Base-by-base conservation (phyloP, 2,888 invertebrate genomes). In the Herminia tarsipennalis region DNA sequence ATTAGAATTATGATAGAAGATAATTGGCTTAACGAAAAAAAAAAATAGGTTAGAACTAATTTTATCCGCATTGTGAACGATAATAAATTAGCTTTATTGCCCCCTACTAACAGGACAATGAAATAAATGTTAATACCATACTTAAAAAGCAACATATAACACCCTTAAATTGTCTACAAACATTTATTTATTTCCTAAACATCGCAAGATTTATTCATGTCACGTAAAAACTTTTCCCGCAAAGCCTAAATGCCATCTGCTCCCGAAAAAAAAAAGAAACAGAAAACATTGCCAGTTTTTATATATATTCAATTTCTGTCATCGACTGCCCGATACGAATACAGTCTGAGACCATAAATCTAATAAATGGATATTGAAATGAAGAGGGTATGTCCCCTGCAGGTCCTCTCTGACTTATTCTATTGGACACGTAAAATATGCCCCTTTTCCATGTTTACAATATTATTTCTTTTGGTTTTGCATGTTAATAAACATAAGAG, bases 281-380 rank as follows among this genome's bases (percentile, higher is more conserved):
- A 47, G 37, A 51, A 59, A 49, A 41, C 24, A 39, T 39, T 47
- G 5, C 13, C 12, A 21, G 47, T 51, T 63, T 66, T 61, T 58
- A 53, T 60, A 54, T 47, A 73, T 73, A 79, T 79, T 79, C 78
- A 76, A 73, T 73, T 76, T 61, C 70, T 73, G 76, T 77, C 80
- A 74, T 70, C 70, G 71, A 61, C 62, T 72, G 69, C 54, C 64
- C 63, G 42, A 53, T 56, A 64, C 66, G 55, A 66, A 66, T 67
- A 72, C 70, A 71, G 72, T 68, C 59, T 47, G 58, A 53, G 47
- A 44, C 64, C 48, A 81, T 83, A 85, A 82, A 83, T 83, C 78
- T 77, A 57, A 61, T 70, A 76, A 81, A 81, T 77, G 78, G 80
- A 71, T 78, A 76, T 78, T 77, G 74, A 79, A 82, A 83, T 83